Percentiles rank a stretch among this genome's conserved stretches.
Conservation (phyloP, 1,140 invertebrate species). For the Neodiprion pinetum region DNA sequence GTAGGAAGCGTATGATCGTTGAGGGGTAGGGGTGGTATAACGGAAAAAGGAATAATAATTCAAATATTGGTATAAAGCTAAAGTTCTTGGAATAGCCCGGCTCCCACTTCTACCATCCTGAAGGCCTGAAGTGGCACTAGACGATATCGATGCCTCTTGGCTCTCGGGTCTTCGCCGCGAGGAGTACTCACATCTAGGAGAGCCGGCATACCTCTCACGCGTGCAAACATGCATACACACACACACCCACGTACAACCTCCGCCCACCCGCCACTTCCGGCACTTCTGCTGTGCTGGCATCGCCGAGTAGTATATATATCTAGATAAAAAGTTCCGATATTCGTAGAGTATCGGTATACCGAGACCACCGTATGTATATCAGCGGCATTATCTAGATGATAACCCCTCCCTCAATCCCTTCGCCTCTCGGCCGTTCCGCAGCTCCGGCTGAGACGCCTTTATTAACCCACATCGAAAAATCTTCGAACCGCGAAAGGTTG, state of each 20-base stretch:
- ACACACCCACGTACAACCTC: not conserved
- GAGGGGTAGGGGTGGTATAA: not conserved
- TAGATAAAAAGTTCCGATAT: constrained; percentile 1
- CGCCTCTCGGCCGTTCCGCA: too few species aligned
- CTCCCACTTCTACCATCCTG: not conserved
- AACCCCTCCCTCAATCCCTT: too few species aligned
- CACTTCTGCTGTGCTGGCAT: not conserved
- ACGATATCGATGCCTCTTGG: constrained; percentile 5
- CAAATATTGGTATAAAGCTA: not conserved
- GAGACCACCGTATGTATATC: too few species aligned
- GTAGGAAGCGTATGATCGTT: too few species aligned
- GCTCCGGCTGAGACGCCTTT: too few species aligned
- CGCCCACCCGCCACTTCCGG: not conserved
- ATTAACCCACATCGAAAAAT: too few species aligned
- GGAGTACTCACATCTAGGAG: not conserved
- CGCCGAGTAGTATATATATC: not conserved
- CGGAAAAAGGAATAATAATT: not conserved
- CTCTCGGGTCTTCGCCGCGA: not conserved
- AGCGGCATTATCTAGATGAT: too few species aligned
- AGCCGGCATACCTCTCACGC: not conserved
- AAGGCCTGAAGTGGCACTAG: not conserved
- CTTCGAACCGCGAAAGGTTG: too few species aligned
- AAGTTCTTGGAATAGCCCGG: not conserved
- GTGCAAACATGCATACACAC: not conserved
- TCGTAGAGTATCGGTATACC: not conserved